Percentiles rank a stretch among this genome's conserved stretches.
phyloP scores from a whole-genome alignment of 2,888 invertebrate genomes.

The Anticlea derivata region DNA sequence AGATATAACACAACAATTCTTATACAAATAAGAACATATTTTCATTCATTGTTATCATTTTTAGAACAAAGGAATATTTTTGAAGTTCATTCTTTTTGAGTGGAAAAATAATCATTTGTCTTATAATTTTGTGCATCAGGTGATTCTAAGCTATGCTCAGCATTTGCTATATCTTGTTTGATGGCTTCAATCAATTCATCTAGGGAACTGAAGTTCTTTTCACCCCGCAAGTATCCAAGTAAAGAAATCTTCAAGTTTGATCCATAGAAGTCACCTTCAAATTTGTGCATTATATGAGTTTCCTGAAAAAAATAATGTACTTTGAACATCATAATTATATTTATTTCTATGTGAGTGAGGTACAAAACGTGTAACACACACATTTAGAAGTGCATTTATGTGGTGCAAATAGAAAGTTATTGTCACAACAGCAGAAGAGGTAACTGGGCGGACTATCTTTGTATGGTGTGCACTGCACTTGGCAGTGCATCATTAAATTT shows the following conservation, averaged over 20 bases:
- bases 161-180: constrained; percentile 89
- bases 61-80: no score
- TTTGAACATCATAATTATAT: no score
- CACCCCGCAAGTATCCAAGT: constrained; percentile 92
- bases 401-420: no score
- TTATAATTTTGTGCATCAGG: constrained; percentile 77
- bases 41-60: no score
- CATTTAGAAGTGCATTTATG: no score
- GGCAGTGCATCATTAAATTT: no score
- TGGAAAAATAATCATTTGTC: constrained; percentile 79
- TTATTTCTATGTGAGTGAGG: no score
- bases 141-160: constrained; percentile 85
- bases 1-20: neutral
- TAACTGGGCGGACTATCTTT: no score
- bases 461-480: no score
- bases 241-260: constrained; percentile 90
- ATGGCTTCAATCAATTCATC: constrained; percentile 92
- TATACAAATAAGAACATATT: constrained; percentile 8
- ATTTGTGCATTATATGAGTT: constrained; percentile 94
- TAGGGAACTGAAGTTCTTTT: constrained; percentile 90
- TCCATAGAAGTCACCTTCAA: constrained; percentile 94
- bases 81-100: neutral
- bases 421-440: no score
- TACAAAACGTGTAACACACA: no score
- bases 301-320: constrained; percentile 87